Evolutionary conservation across 2,888 invertebrate species (phyloP).

Genomic region (Sphaerophoria rueppellii): DNA sequence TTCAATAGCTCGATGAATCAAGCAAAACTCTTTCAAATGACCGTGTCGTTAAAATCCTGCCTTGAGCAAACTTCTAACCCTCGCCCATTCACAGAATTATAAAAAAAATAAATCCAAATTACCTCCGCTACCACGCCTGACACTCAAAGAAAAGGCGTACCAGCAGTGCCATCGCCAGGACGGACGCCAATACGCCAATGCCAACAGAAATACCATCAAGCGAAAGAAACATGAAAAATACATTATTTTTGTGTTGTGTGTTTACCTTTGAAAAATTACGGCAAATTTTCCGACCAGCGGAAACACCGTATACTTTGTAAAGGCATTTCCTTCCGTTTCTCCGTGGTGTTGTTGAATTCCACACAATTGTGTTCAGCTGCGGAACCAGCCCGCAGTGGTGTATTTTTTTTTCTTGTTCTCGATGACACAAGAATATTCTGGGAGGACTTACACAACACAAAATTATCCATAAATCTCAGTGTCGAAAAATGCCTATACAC

Average conservation of each 20-base stretch:
- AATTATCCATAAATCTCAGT: constrained; percentile 42
- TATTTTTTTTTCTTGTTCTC: background rate
- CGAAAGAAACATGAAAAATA: background rate
- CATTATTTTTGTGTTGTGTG: constrained; percentile 48
- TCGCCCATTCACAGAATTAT: too few relatives aligned
- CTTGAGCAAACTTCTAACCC: too few relatives aligned
- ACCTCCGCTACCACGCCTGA: too few relatives aligned
- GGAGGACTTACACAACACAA: constrained; percentile 9
- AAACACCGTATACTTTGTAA: constrained; percentile 24
- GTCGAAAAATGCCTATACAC: constrained; percentile 31
- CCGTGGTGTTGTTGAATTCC: constrained; percentile 7
- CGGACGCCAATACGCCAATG: too few relatives aligned
- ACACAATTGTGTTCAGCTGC: constrained; percentile 49
- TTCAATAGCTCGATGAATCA: too few relatives aligned
- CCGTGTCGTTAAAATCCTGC: too few relatives aligned
- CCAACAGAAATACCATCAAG: too few relatives aligned
- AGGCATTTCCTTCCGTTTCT: constrained; percentile 24
- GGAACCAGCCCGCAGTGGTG: constrained; percentile 49
- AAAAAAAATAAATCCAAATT: too few relatives aligned
- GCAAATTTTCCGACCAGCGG: constrained; percentile 56
- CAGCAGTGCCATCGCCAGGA: too few relatives aligned
- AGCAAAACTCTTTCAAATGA: too few relatives aligned
- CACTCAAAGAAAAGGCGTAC: too few relatives aligned
- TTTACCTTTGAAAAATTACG: constrained; percentile 8
- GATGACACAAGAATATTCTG: constrained; percentile 5